Conservation (phyloP, 2,888 invertebrate genomes). For the Nemurella pictetii region DNA sequence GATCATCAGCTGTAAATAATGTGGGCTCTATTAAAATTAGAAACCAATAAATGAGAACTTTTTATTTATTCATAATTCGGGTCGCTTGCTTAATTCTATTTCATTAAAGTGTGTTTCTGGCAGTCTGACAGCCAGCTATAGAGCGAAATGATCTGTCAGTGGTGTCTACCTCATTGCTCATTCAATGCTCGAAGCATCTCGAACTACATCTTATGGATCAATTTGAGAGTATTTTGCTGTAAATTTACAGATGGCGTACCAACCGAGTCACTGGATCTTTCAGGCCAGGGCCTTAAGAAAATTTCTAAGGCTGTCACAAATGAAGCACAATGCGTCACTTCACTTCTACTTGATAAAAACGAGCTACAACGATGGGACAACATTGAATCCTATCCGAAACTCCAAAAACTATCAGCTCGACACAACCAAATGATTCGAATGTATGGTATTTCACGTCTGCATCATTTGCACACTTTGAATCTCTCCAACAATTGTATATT, state of each 20-base stretch:
- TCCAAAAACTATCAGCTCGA: slow-evolving; percentile 82
- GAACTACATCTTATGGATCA: too few species aligned
- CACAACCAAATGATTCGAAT: slow-evolving; percentile 85
- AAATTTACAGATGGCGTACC: slow-evolving; percentile 29
- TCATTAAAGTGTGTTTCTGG: too few species aligned
- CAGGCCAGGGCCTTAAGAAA: slow-evolving; percentile 79
- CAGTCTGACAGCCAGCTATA: too few species aligned
- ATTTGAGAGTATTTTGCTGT: too few species aligned
- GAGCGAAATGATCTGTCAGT: neutral
- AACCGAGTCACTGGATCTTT: slow-evolving; percentile 64
- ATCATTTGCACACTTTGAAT: slow-evolving; percentile 77
- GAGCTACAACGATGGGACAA: slow-evolving; percentile 85
- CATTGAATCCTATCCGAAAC: slow-evolving; percentile 76
- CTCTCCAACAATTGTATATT: slow-evolving; percentile 86
- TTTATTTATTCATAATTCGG: neutral
- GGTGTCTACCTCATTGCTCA: neutral
- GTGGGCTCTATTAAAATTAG: neutral
- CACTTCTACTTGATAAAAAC: slow-evolving; percentile 82
- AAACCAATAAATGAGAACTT: neutral
- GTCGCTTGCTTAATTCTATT: neutral
- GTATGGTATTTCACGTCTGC: slow-evolving; percentile 81
- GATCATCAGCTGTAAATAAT: neutral
- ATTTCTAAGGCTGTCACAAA: slow-evolving; percentile 63
- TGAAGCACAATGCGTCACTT: slow-evolving; percentile 68
- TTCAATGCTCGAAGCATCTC: neutral